Percentiles rank a stretch among this genome's conserved stretches.
These are phyloP conservation scores for Artemisiospiza belli DNA, from an alignment of 2,113 vertebrate genomes.

Conservation along the genomic window DNA sequence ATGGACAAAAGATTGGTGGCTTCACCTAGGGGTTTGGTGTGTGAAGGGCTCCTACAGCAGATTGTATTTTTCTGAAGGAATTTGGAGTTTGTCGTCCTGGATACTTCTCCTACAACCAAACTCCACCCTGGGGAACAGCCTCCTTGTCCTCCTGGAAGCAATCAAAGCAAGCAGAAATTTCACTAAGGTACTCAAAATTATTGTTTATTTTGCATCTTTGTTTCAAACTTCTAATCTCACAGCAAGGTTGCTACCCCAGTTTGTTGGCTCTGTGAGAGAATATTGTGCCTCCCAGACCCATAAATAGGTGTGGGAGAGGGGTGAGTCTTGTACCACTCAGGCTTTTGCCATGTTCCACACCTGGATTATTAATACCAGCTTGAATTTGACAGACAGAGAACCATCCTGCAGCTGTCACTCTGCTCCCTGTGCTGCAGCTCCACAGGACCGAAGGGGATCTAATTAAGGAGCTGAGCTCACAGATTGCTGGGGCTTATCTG, in stretches of 20 bases:
- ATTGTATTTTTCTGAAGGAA: background rate
- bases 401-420: background rate
- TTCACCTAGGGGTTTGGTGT: background rate
- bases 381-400: background rate
- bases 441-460: background rate
- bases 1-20: background rate
- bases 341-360: background rate
- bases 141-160: background rate
- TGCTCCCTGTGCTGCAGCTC: background rate
- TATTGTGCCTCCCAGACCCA: background rate
- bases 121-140: background rate
- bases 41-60: fast-evolving
- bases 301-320: background rate
- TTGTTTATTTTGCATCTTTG: background rate
- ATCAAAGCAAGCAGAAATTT: background rate
- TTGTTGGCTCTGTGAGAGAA: background rate
- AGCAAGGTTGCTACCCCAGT: fast-evolving
- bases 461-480: background rate
- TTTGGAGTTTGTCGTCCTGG: background rate
- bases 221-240: background rate
- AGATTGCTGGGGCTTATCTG: background rate
- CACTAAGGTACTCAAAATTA: background rate
- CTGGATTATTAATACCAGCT: background rate
- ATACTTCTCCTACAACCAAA: background rate
- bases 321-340: background rate